These are phyloP conservation scores for Dasypogon diadema DNA, from an alignment of 2,888 invertebrate species.

Conservation along the genomic window DNA sequence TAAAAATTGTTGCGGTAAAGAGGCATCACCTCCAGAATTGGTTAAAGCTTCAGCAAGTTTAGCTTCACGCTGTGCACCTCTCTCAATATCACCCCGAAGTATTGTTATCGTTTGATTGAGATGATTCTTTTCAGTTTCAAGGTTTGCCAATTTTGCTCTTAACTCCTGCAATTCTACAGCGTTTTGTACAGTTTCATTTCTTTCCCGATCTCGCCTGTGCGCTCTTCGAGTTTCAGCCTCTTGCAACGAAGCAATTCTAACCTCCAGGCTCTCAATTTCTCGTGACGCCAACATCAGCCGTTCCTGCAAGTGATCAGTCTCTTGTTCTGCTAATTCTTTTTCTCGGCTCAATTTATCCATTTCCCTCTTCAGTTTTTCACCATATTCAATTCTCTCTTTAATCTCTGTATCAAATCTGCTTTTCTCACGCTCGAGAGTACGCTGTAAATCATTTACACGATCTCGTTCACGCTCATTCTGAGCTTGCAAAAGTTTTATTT, in stretches of 20 bases:
- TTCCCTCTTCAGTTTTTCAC: constrained; percentile 67
- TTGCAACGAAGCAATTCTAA: constrained; percentile 67
- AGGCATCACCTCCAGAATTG: constrained; percentile 63
- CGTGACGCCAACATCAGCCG: constrained; percentile 64
- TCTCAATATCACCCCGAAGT: constrained; percentile 65
- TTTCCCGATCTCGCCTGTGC: constrained; percentile 64
- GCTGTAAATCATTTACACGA: constrained; percentile 69
- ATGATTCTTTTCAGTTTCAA: constrained; percentile 62
- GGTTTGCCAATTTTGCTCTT: constrained; percentile 60
- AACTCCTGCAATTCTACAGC: constrained; percentile 65
- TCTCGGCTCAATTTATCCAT: constrained; percentile 66
- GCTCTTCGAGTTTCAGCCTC: constrained; percentile 66
- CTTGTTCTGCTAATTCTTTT: constrained; percentile 64
- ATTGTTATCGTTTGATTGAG: constrained; percentile 63
- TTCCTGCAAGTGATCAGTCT: constrained; percentile 66
- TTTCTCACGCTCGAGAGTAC: constrained; percentile 68
- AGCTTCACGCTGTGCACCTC: constrained; percentile 65
- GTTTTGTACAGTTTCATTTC: constrained; percentile 64
- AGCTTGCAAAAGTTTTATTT: constrained; percentile 70
- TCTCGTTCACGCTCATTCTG: constrained; percentile 71
- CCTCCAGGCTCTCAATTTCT: constrained; percentile 70
- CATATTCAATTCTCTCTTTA: constrained; percentile 66
- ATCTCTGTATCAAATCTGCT: constrained; percentile 67
- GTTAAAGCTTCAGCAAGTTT: constrained; percentile 65
- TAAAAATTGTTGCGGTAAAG: constrained; percentile 66